Evolutionary conservation across 2,113 vertebrate species (phyloP).

Genomic region (Rhea americana): DNA sequence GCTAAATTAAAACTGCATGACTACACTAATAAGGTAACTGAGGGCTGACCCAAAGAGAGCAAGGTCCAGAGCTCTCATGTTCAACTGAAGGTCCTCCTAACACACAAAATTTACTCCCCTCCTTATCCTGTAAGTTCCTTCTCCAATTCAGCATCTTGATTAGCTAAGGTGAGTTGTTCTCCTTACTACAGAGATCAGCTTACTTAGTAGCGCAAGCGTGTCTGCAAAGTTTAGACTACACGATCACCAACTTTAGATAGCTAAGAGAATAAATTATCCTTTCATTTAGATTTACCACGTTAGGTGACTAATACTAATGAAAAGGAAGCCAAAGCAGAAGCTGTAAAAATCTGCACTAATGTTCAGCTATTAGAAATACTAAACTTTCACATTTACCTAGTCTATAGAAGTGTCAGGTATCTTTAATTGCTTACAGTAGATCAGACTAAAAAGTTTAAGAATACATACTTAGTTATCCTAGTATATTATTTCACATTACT

Average conservation of each 20-base stretch:
- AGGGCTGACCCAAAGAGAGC: neutral
- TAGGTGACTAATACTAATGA: neutral
- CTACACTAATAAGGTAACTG: neutral
- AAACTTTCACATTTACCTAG: neutral
- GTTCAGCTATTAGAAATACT: neutral
- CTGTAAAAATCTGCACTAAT: neutral
- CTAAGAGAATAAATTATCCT: neutral
- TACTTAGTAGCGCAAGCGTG: neutral
- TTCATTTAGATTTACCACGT: neutral
- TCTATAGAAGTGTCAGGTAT: neutral
- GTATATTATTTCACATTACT: neutral
- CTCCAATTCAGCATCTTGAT: neutral
- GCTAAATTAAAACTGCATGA: neutral
- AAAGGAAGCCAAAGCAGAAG: neutral
- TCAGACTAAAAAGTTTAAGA: neutral
- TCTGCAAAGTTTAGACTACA: neutral
- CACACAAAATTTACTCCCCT: neutral
- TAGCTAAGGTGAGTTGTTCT: neutral
- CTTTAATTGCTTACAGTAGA: neutral
- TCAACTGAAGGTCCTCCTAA: neutral
- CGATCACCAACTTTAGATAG: neutral
- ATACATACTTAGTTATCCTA: neutral
- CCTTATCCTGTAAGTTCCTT: neutral
- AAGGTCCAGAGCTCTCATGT: neutral
- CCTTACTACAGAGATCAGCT: neutral